Percentiles rank a stretch among this genome's conserved stretches.
phyloP scores from a whole-genome alignment of 2,797 vertebrate genomes.

The Ciconia nigra region DNA sequence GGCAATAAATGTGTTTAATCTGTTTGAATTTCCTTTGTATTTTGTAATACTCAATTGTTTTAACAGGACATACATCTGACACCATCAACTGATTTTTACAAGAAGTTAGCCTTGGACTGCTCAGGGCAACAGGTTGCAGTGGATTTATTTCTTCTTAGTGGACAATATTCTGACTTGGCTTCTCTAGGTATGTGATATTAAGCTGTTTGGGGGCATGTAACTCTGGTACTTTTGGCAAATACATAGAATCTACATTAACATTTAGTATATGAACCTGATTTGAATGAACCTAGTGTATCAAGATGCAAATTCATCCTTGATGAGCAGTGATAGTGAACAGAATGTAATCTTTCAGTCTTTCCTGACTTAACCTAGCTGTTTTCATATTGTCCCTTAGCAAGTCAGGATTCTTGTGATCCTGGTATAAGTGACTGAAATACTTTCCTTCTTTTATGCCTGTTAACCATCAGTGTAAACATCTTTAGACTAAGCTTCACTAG shows the following conservation, averaged over 20 bases:
- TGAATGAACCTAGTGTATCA: background rate
- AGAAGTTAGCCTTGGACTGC: slow-evolving; percentile 97
- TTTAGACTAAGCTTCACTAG: background rate
- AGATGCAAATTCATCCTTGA: background rate
- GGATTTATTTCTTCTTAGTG: slow-evolving; percentile 93
- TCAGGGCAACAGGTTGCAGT: slow-evolving; percentile 96
- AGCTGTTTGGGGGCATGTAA: background rate
- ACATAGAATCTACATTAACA: background rate
- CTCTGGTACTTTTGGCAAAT: background rate
- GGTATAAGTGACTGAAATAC: background rate
- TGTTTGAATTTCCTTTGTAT: background rate
- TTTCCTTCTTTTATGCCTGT: background rate
- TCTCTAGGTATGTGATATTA: slow-evolving; percentile 81
- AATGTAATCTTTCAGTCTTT: background rate
- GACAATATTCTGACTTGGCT: slow-evolving; percentile 92
- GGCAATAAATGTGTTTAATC: background rate
- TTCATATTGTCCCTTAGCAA: background rate
- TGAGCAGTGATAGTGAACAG: background rate
- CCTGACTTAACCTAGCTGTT: background rate
- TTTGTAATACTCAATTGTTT: background rate
- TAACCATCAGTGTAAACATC: background rate
- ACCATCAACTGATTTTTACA: slow-evolving; percentile 96
- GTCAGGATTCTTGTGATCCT: background rate
- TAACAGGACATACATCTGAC: slow-evolving; percentile 91
- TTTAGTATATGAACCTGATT: background rate